Base-by-base conservation (phyloP, 2,888 invertebrate species). In the Keiferia lycopersicella region DNA sequence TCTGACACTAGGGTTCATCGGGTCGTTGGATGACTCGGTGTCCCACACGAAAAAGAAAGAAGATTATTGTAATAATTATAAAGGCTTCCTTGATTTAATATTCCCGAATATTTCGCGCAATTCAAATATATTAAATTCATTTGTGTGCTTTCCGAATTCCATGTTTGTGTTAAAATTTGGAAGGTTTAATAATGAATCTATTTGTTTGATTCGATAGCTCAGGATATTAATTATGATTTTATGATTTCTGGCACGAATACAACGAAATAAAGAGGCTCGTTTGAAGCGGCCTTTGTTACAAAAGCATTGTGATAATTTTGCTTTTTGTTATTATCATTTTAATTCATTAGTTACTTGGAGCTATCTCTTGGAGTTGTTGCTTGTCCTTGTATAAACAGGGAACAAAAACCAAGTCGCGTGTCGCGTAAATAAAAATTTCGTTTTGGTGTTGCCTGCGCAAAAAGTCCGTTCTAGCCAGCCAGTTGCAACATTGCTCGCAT, bases 401-500 rank as follows among this genome's bases (percentile, higher is more conserved):
- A 34, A 34, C 41, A 59, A 59, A 59, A 59, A 22, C 0, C 59
- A 48, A 48, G 48, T 61, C 48, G 48, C 48, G 30, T 56, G 56
- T 45, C 30, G 26, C 45, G 30, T 45, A 63, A 63, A 63, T 45
- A 63, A 41, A 56, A 63, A 77, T 77, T 78, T 77, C 67, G 68
- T 67, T 72, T 45, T 45, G 48, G 48, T 61, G 61, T 61, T 48
- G 18, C 48, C 18, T 16, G 48, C 41, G 30, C 50, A 48, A 53
- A 62, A 62, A 62, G 39, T 51, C 71, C 71, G 69, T 71, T 65
- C 64, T 20, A 60, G 60, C 60, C 64, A 68, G 73, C 71, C 70
- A 75, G 75, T 69, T 76, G 75, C 77, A 75, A 77, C 76, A 77
- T 73, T 79, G 76, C 56, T 56, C 75, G 77, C 79, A 80, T 84